A percentile compares a stretch with the other conserved stretches of the same genome.
These are phyloP conservation scores for Chinchilla lanigera DNA, from an alignment of 2,113 vertebrate species.

Conservation along the genomic window DNA sequence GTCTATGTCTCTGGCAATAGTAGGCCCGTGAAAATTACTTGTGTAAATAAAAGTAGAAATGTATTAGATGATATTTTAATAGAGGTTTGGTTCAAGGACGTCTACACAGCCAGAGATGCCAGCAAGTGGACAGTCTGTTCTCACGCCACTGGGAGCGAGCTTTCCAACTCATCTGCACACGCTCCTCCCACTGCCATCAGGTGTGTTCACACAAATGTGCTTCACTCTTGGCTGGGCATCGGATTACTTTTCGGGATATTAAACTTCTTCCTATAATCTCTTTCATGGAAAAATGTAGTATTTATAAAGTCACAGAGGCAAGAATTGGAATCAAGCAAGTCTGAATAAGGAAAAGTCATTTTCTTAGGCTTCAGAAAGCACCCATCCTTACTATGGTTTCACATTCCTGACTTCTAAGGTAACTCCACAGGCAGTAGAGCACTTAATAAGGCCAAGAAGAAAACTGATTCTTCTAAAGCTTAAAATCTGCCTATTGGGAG, in stretches of 20 bases:
- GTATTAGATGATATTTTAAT: not conserved
- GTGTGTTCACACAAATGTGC: fast-evolving
- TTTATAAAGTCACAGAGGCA: not conserved
- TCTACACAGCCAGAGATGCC: fast-evolving
- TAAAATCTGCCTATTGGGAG: fast-evolving
- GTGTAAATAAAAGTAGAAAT: not conserved
- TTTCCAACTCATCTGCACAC: fast-evolving
- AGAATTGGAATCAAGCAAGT: not conserved
- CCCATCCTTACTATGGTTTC: not conserved
- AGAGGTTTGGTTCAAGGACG: not conserved
- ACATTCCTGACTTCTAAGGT: not conserved
- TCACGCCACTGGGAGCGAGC: fast-evolving
- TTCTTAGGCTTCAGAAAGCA: not conserved
- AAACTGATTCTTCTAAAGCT: not conserved
- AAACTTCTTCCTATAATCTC: not conserved
- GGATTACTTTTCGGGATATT: not conserved
- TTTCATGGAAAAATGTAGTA: not conserved
- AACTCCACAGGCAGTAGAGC: fast-evolving
- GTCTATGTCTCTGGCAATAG: not conserved
- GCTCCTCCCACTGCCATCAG: not conserved
- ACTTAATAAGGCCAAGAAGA: fast-evolving
- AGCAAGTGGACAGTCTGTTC: not conserved
- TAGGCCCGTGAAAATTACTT: not conserved
- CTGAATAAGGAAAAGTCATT: too few relatives aligned
- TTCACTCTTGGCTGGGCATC: not conserved